Conservation (phyloP, 2,113 vertebrate species). For the Planiliza haematocheilus region DNA sequence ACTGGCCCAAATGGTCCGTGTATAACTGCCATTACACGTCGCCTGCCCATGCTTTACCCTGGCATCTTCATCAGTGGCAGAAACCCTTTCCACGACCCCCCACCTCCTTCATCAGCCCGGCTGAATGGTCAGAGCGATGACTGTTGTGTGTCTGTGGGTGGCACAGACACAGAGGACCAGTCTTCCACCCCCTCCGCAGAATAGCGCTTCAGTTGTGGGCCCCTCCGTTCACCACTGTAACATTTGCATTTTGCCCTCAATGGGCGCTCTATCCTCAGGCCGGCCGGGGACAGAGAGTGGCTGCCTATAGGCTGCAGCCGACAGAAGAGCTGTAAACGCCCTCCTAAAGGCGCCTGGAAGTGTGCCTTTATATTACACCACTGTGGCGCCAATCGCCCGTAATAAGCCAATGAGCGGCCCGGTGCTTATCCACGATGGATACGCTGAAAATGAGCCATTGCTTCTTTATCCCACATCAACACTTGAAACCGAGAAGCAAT, state of each 20-base stretch:
- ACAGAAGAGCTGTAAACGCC: slow-evolving; percentile 56
- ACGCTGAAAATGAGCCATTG: slow-evolving; percentile 17
- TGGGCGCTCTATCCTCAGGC: slow-evolving; percentile 71
- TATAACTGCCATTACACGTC: slow-evolving; percentile 27
- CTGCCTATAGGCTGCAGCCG: slow-evolving; percentile 50
- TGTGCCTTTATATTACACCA: slow-evolving; percentile 21
- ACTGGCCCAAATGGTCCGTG: slow-evolving; percentile 30
- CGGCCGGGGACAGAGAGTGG: slow-evolving; percentile 51
- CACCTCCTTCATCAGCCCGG: slow-evolving; percentile 50
- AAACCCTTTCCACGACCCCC: slow-evolving; percentile 32
- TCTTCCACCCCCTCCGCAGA: slow-evolving; percentile 70
- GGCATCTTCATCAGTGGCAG: slow-evolving; percentile 44
- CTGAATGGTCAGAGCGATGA: slow-evolving; percentile 72
- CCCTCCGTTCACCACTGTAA: slow-evolving; percentile 70
- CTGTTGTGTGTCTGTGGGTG: slow-evolving; percentile 77
- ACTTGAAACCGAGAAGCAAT: slow-evolving; percentile 23
- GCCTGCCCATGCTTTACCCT: slow-evolving; percentile 14
- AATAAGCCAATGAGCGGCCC: slow-evolving; percentile 10
- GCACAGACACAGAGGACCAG: slow-evolving; percentile 76
- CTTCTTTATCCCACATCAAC: slow-evolving; percentile 37
- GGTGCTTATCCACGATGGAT: slow-evolving; percentile 29
- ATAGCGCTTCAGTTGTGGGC: slow-evolving; percentile 76
- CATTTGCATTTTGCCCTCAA: slow-evolving; percentile 83
- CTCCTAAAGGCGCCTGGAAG: slow-evolving; percentile 39
- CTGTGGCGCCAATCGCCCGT: slow-evolving; percentile 21